Evolutionary conservation across 92 coral and sea anemone species (phyloP), one percentile per base, ranked within the genome.

Genomic region (Porites lobata): DNA sequence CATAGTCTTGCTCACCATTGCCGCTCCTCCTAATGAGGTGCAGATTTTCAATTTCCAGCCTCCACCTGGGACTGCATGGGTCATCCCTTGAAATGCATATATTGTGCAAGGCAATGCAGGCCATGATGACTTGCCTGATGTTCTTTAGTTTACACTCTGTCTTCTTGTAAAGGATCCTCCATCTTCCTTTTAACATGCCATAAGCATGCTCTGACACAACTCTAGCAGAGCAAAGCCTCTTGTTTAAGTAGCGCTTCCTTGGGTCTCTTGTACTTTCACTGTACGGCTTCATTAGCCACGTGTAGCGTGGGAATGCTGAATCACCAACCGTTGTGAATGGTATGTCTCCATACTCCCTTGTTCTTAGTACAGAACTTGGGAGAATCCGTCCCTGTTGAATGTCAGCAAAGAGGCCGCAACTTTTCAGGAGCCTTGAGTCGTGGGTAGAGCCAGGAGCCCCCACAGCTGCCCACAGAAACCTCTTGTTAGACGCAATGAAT

Each of bases 111-210:
- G 88, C 81, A 54, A 93, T 90, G 77, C 96, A 93, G 85, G 82
- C 88, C 95, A 89, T 92, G 29, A 92, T 92, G 51, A 89, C 81
- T 11, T 71, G 83, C 65, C 77, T 84, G 18, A 89, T 78, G 75
- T 92, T 93, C 73, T 78, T 82, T 26, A 76, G 82, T 62, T 83
- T 71, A 67, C 96, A 86, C 85, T 93, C 91, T 13, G 94, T 93
- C 86, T 93, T 93, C 91, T 93, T 93, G 89, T 93, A 90, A 7
- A 93, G 68, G 59, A 90, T 82, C 57, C 94, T 81, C 94, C 96
- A 82, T 80, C 94, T 86, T 2, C 94, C 96, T 72, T 93, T 93
- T n/a, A 90, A 63, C 95, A 92, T 90, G 72, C 95, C 95, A 72
- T 85, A 92, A 0, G 93, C 91, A 92, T 92, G 86, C 81, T 92